Evolutionary conservation across 2,797 vertebrate species (phyloP).

Genomic region (Lycodopsis pacificus): DNA sequence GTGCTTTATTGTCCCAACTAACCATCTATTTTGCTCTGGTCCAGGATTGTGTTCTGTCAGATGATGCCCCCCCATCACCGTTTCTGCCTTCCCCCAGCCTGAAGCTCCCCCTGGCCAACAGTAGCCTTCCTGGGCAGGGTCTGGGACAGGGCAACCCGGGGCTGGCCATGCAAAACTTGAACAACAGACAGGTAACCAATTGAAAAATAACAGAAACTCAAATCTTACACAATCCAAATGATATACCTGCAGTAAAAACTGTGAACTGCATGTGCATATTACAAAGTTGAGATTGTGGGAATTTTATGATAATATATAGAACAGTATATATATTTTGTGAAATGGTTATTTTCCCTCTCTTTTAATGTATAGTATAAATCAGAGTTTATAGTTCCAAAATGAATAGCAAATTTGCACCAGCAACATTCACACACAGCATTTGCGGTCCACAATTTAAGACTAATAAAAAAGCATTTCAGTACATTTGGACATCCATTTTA

Average conservation of each 20-base stretch:
- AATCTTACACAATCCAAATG: background rate
- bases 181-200: conserved; percentile 95
- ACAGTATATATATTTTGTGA: background rate
- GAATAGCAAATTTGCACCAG: background rate
- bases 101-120: conserved; percentile 98
- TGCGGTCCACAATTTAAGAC: background rate
- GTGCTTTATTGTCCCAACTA: conserved; percentile 7
- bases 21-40: conserved; percentile 69
- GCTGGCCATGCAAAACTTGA: conserved; percentile 99
- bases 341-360: background rate
- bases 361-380: background rate
- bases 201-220: too few species aligned
- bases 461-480: background rate
- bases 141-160: conserved; percentile 96
- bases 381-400: background rate
- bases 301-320: background rate
- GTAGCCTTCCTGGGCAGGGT: conserved; percentile 96
- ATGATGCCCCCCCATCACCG: conserved; percentile 97
- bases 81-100: conserved; percentile 99
- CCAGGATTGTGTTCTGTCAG: conserved; percentile 96
- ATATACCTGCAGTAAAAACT: background rate
- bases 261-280: background rate
- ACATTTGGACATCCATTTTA: conserved; percentile 13
- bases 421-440: background rate
- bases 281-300: background rate